Evolutionary conservation across 2,797 vertebrate genomes (phyloP), one percentile per base, ranked within the genome.

Genomic region (Trachops cirrhosus): DNA sequence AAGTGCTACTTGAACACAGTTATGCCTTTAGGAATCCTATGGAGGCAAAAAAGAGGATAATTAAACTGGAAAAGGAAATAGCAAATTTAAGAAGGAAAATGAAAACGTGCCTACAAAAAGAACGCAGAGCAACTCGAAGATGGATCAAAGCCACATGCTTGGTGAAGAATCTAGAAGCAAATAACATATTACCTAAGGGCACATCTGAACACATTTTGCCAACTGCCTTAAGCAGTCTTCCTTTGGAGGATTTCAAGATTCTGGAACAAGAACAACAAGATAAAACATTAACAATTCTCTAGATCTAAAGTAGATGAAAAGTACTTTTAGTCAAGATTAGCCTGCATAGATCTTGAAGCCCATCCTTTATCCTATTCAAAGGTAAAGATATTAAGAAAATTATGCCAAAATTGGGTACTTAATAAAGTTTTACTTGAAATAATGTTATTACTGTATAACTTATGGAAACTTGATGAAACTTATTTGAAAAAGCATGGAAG

Each of bases 41-140:
- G 64, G 97, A 97, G 82, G 94, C 98, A 84, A 98, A 98, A 97
- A 96, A 46, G 93, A 97, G 48, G 52, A 97, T 98, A 96, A 95
- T 98, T 95, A 97, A 97, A 84, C 92, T 98, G 93, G 93, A 98
- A 94, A 97, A 97, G 39, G 96, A 98, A 78, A 90, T 89, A 24
- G 50, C 96, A 93, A 97, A 68, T 94, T 54, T 97, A 91, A 96
- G 97, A 93, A 97, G 96, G 90, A 97, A 94, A 96, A 96, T 88
- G 93, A 98, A 98, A 93, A 97, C 94, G 91, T 97, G 94, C 89
- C 77, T 97, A 95, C 96, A 98, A 82, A 97, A 96, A 96, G 96
- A 95, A 97, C 94, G 78, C 54, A 97, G 96, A 96, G 94, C 95
- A 92, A 94, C 89, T 86, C 80, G 86, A 83, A 96, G 91, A 90